Evolutionary conservation across 30 jellyfish, hydroid and myxozoan species (phyloP), one percentile per base, ranked within the genome.

Genomic region (Aurelia sp.): DNA sequence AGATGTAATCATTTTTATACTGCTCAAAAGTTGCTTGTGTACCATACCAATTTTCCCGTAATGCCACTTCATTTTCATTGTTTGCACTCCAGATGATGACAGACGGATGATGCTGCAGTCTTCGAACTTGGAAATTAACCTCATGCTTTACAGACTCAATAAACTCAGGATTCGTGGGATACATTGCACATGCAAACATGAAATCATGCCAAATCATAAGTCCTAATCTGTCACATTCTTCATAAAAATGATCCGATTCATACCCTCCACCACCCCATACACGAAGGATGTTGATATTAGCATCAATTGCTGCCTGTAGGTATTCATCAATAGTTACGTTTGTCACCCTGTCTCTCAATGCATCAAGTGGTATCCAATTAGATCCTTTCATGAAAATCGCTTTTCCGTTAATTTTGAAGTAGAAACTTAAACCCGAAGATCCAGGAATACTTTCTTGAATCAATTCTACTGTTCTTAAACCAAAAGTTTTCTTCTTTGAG

Each of bases 221-320:
- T 17, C 98, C 92, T 13, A 73, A 60, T 76, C 38, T 53, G 64
- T 93, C 98, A 17, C 97, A 91, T 12, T 73, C 17, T n/a, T 82
- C 74, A 70, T 93, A 93, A 65, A 93, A 93, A 41, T 68, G 52
- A 48, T 93, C 98, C 2, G 86, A 58, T 63, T 93, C 98, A 69
- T 71, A 93, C 17, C 93, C 89, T 10, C 98, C 98, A 4, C 98
- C 98, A 67, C 98, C 98, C 98, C 98, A 93, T n/a, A 93, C 98
- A 8, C 98, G 94, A 21, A 93, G 87, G 20, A 92, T 86, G 79
- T 93, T 93, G 60, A 93, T 88, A 66, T 93, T 93, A 40, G 96
- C 97, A 10, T 75, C 93, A 30, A 78, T 35, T 4, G 97, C 91
- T 19, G 97, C 80, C 48, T 74, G 67, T 55, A 92, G 48, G 38